Percentiles rank a stretch among this genome's conserved stretches.
phyloP scores from a whole-genome alignment of 2,113 vertebrate genomes.

The Smithornis capensis region DNA sequence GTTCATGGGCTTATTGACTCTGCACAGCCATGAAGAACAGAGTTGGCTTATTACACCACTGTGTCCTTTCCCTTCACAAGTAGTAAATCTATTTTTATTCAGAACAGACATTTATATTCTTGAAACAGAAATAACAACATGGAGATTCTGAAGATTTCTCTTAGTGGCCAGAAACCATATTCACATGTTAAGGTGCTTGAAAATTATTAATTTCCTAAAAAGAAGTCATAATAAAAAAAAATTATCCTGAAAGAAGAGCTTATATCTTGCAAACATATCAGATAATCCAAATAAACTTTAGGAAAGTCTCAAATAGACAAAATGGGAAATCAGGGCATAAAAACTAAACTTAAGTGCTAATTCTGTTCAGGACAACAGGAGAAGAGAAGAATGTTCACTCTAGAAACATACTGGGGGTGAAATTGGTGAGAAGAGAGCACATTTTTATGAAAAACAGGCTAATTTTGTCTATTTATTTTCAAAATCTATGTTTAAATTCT shows the following conservation, averaged over 20 bases:
- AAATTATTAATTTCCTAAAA: not conserved
- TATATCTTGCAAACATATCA: not conserved
- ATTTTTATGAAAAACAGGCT: not conserved
- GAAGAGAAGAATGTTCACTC: not conserved
- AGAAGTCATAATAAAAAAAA: not conserved
- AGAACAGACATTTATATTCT: not conserved
- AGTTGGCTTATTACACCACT: not conserved
- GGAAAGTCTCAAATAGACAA: constrained; percentile 17
- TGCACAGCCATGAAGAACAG: not conserved
- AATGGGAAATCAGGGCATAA: not conserved
- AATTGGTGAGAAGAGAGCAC: not conserved
- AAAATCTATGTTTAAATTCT: not conserved
- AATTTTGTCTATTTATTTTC: not conserved
- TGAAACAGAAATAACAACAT: not conserved
- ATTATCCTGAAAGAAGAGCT: not conserved
- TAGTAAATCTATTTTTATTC: not conserved
- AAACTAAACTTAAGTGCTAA: constrained; percentile 27
- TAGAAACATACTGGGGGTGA: not conserved
- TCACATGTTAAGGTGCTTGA: not conserved
- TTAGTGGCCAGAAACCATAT: not conserved
- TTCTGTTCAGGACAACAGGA: constrained; percentile 15
- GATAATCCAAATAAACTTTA: constrained; percentile 33
- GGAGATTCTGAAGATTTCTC: not conserved
- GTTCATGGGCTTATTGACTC: not conserved
- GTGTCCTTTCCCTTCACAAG: not conserved